These are phyloP conservation scores for Leiothrix lutea DNA, from an alignment of 2,113 vertebrate genomes.

Conservation along the genomic window DNA sequence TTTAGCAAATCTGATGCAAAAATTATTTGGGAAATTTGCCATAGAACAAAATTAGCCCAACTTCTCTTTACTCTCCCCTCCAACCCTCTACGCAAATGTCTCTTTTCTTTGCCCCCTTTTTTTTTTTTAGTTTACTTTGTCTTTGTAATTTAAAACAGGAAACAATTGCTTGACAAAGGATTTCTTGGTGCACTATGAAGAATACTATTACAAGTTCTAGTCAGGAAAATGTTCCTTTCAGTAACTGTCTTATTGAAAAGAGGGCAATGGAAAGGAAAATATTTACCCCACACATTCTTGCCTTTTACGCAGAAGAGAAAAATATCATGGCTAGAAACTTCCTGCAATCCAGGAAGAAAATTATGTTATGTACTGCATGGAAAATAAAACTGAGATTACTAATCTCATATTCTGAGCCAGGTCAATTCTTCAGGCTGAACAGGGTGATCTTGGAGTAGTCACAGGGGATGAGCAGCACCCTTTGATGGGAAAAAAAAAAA, in stretches of 20 bases:
- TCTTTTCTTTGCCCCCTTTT: fast-evolving
- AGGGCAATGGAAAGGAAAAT: background rate
- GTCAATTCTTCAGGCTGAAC: background rate
- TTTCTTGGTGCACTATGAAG: background rate
- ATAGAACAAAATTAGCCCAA: background rate
- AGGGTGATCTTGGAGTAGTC: background rate
- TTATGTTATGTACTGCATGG: background rate
- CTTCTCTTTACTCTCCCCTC: background rate
- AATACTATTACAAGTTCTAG: background rate
- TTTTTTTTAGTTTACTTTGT: background rate
- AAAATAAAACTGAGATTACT: background rate
- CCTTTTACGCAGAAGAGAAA: background rate
- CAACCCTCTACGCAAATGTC: background rate
- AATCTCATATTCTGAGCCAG: background rate
- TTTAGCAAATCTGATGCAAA: background rate
- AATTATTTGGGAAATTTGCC: background rate
- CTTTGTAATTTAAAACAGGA: background rate
- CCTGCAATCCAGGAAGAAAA: background rate
- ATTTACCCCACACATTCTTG: background rate
- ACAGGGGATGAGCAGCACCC: background rate
- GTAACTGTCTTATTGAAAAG: background rate
- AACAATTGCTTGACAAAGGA: background rate
- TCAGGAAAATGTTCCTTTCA: background rate
- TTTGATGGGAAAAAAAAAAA: background rate
- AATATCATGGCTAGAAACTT: background rate